Percentiles rank a stretch among this genome's conserved stretches.
Conservation (phyloP, 2,797 vertebrate genomes). For the Sebastiscus albofasciatus region DNA sequence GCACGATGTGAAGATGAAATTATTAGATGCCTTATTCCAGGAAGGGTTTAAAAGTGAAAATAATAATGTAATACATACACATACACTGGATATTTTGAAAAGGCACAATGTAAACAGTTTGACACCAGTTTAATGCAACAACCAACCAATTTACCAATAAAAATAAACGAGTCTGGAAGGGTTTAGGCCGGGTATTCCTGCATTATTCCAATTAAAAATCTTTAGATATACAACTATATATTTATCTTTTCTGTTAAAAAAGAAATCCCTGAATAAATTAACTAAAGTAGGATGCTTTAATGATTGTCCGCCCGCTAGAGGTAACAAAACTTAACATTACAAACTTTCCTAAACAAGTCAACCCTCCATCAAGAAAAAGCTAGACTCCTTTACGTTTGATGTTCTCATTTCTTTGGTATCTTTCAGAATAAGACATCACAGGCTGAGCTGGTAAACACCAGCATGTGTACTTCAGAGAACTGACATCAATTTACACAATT, state of each 20-base stretch:
- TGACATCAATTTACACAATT: conserved; percentile 11
- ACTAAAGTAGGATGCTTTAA: neutral
- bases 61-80: neutral
- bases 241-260: neutral
- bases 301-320: neutral
- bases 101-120: neutral
- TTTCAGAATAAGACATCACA: conserved; percentile 13
- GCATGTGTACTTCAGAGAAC: neutral
- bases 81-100: neutral
- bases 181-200: neutral
- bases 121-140: neutral
- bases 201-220: neutral
- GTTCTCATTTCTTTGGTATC: conserved; percentile 1
- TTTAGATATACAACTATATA: neutral
- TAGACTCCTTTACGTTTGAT: conserved; percentile 1
- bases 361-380: neutral
- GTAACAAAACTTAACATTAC: neutral
- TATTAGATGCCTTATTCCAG: neutral
- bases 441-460: conserved; percentile 16
- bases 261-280: no score
- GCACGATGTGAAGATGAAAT: neutral
- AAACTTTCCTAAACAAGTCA: neutral
- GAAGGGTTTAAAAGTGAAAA: neutral
- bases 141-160: neutral
- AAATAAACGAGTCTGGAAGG: neutral